Evolutionary conservation across 2,888 invertebrate genomes (phyloP), one percentile per base, ranked within the genome.

Genomic region (Limenitis camilla): DNA sequence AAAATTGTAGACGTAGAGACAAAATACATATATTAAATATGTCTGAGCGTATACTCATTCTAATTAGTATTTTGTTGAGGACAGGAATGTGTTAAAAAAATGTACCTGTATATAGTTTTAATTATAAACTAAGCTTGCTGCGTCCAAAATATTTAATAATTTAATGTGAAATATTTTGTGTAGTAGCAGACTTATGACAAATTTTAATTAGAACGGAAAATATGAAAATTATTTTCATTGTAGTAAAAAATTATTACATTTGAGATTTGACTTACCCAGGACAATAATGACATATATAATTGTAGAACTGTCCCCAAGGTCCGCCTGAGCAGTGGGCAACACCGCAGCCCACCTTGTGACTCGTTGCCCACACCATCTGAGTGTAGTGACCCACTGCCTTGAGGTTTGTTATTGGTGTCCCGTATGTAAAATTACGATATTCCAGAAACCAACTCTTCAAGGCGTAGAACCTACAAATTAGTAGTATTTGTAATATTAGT

Each of bases 211-310:
- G 1, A 33, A 6, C 27, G 19, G 6, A 11, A 31, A 43, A 6
- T 9, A n/a, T 32, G 27, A 8, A 28, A 9, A 27, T 28, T 6
- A 7, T n/a, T 29, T 4, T n/a, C 9, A 3, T 6, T 7, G 4
- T 4, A 31, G 9, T 32, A 9, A 5, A 19, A 39, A 19, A 8
- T 9, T 32, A 49, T 28, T 36, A n/a, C 19, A 33, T 7, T 8
- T 10, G 30, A 11, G 33, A 8, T 5, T 8, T 43, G 5, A 88
- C 91, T 91, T 88, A 94, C 94, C 91, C 91, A 19, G 95, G 95
- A 68, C 94, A 94, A 74, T 95, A 95, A 81, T 94, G 94, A 76
- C 95, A 95, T 30, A 95, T 92, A 73, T 94, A 95, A 75, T 92
- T 94, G 78, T 90, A 94, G 76, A 92, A 95, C 10, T 89, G 81